Conservation (phyloP, 1,140 invertebrate genomes). For the Tetragonula clypearis region DNA sequence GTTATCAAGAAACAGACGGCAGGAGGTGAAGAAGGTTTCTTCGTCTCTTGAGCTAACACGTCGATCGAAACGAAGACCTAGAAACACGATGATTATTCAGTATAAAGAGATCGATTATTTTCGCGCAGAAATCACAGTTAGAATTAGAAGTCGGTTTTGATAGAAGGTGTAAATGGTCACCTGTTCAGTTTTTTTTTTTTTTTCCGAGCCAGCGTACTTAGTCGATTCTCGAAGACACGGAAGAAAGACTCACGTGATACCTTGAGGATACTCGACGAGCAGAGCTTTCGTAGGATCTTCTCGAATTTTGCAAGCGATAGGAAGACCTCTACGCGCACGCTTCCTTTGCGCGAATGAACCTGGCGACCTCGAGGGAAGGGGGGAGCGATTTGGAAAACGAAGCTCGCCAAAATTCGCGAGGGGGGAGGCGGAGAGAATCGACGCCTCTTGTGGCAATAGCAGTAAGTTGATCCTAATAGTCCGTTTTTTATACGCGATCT, state of each 20-base stretch:
- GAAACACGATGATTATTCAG: conserved; percentile 3
- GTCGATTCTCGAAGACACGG: not conserved
- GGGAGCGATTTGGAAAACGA: not conserved
- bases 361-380: not conserved
- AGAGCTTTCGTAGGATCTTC: conserved; percentile 7
- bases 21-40: not conserved
- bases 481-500: conserved; percentile 65
- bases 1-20: not conserved
- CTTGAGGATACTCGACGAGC: not conserved
- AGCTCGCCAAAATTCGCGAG: not conserved
- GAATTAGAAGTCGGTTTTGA: conserved; percentile 20
- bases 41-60: not conserved
- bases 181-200: not conserved
- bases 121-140: conserved; percentile 23
- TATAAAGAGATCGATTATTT: conserved; percentile 40
- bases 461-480: conserved; percentile 49
- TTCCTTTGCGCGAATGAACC: conserved; percentile 18
- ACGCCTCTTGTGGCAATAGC: conserved; percentile 9
- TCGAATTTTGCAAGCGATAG: conserved; percentile 4
- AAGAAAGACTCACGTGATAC: not conserved
- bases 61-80: not conserved
- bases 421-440: not conserved
- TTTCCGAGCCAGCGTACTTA: conserved; percentile 60
- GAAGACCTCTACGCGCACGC: conserved; percentile 16
- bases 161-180: not conserved